phyloP scores from a whole-genome alignment of 2,888 invertebrate species.

The Catocala nupta region DNA sequence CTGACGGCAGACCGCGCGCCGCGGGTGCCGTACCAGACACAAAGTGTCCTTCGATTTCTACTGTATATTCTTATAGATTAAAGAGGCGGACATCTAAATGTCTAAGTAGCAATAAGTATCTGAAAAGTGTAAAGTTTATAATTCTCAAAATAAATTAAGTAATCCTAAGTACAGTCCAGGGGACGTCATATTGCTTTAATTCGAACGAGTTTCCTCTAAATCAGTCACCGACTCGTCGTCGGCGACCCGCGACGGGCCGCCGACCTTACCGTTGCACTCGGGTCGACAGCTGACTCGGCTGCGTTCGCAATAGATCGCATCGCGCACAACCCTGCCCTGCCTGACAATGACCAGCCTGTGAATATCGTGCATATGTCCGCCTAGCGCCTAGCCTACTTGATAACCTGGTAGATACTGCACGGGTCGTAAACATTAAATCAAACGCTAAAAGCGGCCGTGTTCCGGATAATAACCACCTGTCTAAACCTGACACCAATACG shows the following conservation, averaged over 20 bases:
- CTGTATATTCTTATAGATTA: slow-evolving; percentile 77
- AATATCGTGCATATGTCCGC: slow-evolving; percentile 58
- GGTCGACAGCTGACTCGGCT: slow-evolving; percentile 70
- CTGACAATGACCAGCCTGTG: slow-evolving; percentile 63
- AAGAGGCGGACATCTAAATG: slow-evolving; percentile 84
- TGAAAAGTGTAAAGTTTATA: slow-evolving; percentile 82
- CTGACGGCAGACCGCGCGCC: slow-evolving; percentile 60
- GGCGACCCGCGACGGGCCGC: slow-evolving; percentile 58
- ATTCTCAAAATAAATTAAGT: slow-evolving; percentile 87
- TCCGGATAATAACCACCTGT: slow-evolving; percentile 83
- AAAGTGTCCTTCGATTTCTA: slow-evolving; percentile 58
- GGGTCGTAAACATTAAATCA: slow-evolving; percentile 77
- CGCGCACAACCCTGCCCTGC: slow-evolving; percentile 55
- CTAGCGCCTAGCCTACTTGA: slow-evolving; percentile 53
- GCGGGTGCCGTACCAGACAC: slow-evolving; percentile 53
- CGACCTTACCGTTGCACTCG: slow-evolving; percentile 68
- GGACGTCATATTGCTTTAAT: slow-evolving; percentile 81
- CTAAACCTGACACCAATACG: slow-evolving; percentile 77
- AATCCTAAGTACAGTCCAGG: slow-evolving; percentile 86
- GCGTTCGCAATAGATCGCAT: slow-evolving; percentile 65
- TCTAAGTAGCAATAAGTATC: slow-evolving; percentile 81
- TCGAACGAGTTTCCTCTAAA: slow-evolving; percentile 78
- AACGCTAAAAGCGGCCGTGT: slow-evolving; percentile 76
- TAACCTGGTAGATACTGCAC: slow-evolving; percentile 63
- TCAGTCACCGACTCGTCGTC: slow-evolving; percentile 84